Base-by-base conservation (phyloP, 2,888 invertebrate genomes). In the Lepidocyrtoides sp. region DNA sequence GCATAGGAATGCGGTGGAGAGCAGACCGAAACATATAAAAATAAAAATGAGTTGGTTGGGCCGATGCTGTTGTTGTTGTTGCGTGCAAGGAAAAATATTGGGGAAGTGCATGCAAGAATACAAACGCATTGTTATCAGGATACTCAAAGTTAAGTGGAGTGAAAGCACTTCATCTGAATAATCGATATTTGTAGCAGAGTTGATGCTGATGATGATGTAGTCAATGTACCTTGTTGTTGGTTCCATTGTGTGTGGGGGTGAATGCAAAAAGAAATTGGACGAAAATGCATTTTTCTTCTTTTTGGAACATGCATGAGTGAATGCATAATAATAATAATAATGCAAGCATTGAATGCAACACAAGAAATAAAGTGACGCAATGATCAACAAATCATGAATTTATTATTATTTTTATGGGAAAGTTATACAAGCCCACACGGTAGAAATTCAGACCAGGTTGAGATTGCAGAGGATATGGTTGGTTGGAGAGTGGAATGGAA, bases 331-430 rank as follows among this genome's bases (percentile, higher is more conserved):
- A 75, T 72, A n/a, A n/a, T n/a, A n/a, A n/a, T n/a, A n/a, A n/a
- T n/a, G n/a, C n/a, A n/a, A n/a, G 84, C 72, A 84, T 69, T 69
- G 14, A 54, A 66, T 48, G 60, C 5, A 32, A 72, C 17, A 17
- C 51, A 14, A 48, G 48, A 48, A 41, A 20, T 44, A 48, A 48
- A 26, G 75, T 48, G 75, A 29, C 14, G 84, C 36, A 77, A 51
- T 87, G 87, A 87, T 87, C 77, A 87, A 77, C 87, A 87, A 87
- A 87, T 87, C 87, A 87, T 87, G 87, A 87, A 87, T 57, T 87
- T 87, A 79, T 87, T 87, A 87, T 86, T 72, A 69, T 26, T 48
- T 36, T 57, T 66, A 66, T 32, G 29, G 44, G 17, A 72, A 44
- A 26, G 29, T 7, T 79, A 0, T 2, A 14, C 8, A 0, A 8